A percentile compares a stretch with the other conserved stretches of the same genome.
Evolutionary conservation across 1,140 invertebrate genomes (phyloP).

Genomic region (Pemphigus obesinymphae): DNA sequence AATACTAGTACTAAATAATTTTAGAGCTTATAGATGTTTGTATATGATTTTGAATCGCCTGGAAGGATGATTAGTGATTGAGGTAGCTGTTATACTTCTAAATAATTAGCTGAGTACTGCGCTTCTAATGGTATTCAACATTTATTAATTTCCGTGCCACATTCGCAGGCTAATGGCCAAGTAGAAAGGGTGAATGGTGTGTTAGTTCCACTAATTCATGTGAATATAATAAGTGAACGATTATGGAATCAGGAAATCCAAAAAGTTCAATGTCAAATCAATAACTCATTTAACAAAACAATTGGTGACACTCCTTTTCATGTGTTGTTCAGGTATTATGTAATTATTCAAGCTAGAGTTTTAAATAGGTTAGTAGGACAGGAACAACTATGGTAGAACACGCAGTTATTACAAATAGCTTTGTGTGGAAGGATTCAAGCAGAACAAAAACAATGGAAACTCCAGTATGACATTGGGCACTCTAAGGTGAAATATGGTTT

Average conservation of each 20-base stretch:
- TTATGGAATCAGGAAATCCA: not conserved
- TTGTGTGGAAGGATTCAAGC: too few species aligned
- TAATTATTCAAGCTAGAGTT: not conserved
- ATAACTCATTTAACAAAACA: not conserved
- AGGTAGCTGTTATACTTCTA: conserved; percentile 8
- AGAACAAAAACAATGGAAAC: too few species aligned
- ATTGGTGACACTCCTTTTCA: conserved; percentile 21
- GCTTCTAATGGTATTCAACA: not conserved
- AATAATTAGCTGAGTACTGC: not conserved
- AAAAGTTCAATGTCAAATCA: not conserved
- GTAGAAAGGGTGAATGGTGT: not conserved
- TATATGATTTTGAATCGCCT: not conserved
- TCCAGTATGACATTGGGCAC: too few species aligned
- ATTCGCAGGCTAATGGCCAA: conserved; percentile 17
- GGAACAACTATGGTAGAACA: too few species aligned
- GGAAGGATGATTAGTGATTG: not conserved
- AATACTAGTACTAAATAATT: too few species aligned
- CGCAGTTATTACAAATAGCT: too few species aligned
- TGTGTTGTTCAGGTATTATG: not conserved
- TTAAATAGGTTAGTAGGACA: too few species aligned
- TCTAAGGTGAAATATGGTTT: too few species aligned
- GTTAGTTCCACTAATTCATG: not conserved
- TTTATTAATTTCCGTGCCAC: not conserved
- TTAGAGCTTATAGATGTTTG: too few species aligned
- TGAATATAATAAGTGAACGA: not conserved